These are phyloP conservation scores for Drosophila varians DNA, from an alignment of 1,140 invertebrate species.

Conservation along the genomic window DNA sequence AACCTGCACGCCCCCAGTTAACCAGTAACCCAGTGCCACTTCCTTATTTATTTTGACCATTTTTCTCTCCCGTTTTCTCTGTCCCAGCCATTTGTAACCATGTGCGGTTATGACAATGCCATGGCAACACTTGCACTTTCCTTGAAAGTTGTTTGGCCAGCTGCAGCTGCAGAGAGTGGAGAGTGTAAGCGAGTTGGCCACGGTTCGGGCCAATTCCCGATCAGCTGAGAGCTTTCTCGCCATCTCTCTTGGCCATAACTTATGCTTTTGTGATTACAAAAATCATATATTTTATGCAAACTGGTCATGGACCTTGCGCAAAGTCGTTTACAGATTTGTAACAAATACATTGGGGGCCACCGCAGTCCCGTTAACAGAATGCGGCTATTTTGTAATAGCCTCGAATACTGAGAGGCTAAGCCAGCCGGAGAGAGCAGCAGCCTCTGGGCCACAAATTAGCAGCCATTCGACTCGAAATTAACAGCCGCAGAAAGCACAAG, in stretches of 20 bases:
- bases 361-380: constrained; percentile 29
- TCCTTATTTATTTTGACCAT: constrained; percentile 49
- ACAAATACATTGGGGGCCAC: constrained; percentile 18
- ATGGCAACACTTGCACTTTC: constrained; percentile 82
- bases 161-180: constrained; percentile 28
- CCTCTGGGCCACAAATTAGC: constrained; percentile 5
- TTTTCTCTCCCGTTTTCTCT: neutral
- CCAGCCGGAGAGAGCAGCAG: constrained; percentile 15
- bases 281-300: constrained; percentile 53
- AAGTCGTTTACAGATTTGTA: constrained; percentile 36
- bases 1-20: constrained; percentile 29
- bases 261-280: constrained; percentile 25
- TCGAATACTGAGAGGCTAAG: constrained; percentile 21
- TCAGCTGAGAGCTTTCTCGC: constrained; percentile 25
- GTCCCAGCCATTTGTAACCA: constrained; percentile 24
- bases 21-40: constrained; percentile 72
- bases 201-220: neutral
- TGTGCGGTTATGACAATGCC: constrained; percentile 61
- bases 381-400: constrained; percentile 34
- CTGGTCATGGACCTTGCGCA: constrained; percentile 33
- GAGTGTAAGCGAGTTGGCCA: constrained; percentile 3
- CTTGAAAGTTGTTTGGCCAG: constrained; percentile 69
- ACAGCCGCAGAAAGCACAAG: constrained; percentile 1
- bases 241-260: constrained; percentile 27
- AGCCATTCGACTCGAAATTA: constrained; percentile 35